Conservation (phyloP, 2,797 vertebrate species). For the Yasuhikotakia modesta region DNA sequence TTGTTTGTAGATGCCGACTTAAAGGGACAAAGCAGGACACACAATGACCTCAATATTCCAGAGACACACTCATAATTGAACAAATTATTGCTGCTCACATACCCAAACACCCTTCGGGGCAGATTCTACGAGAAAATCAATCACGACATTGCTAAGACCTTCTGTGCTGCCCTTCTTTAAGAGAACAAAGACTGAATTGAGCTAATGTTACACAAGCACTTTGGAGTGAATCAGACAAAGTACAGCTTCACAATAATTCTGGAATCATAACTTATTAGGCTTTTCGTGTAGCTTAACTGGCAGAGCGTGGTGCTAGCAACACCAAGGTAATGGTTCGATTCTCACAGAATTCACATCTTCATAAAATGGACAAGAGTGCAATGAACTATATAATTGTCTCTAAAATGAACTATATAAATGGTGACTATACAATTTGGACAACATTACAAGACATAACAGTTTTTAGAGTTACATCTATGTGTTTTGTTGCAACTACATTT, state of each 20-base stretch:
- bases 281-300: not conserved
- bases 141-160: slow-evolving; percentile 28
- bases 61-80: slow-evolving; percentile 54
- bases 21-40: slow-evolving; percentile 49
- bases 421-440: no score
- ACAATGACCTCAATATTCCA: slow-evolving; percentile 59
- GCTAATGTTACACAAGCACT: not conserved
- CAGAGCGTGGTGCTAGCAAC: not conserved
- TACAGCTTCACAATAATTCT: slow-evolving; percentile 2
- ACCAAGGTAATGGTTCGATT: not conserved
- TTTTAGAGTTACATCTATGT: no score
- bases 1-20: slow-evolving; percentile 55
- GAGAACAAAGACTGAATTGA: slow-evolving; percentile 3
- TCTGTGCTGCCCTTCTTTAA: not conserved
- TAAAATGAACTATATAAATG: no score
- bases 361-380: not conserved
- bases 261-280: not conserved
- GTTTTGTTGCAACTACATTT: no score
- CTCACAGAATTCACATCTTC: not conserved
- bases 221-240: slow-evolving; percentile 1
- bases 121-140: slow-evolving; percentile 38
- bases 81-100: slow-evolving; percentile 38
- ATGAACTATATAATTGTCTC: not conserved
- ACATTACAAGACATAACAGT: no score
- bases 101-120: slow-evolving; percentile 21